These are phyloP conservation scores for Cremastinae sp. DNA, from an alignment of 2,888 invertebrate genomes.

Conservation along the genomic window DNA sequence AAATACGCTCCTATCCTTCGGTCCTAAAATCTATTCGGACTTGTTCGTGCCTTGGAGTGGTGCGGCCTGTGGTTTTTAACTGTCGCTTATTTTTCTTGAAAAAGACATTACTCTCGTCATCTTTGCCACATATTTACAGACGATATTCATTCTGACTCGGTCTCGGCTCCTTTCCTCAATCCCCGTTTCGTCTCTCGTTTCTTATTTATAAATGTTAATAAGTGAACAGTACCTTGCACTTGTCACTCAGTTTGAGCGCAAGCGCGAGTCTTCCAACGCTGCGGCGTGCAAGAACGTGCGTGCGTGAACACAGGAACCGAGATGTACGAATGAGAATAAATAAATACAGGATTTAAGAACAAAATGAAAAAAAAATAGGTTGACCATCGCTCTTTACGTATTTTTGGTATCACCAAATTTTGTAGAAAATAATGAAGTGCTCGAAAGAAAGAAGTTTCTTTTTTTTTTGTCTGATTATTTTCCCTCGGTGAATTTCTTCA, in stretches of 20 bases:
- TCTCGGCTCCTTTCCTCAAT: conserved; percentile 7
- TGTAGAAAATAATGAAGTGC: not conserved
- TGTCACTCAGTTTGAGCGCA: conserved; percentile 90
- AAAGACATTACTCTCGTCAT: not conserved
- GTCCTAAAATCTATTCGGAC: conserved; percentile 25
- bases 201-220: conserved; percentile 61
- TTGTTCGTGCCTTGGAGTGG: conserved; percentile 57
- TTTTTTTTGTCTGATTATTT: conserved; percentile 1
- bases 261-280: conserved; percentile 85
- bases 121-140: no score
- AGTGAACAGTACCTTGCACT: conserved; percentile 83
- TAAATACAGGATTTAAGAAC: conserved; percentile 1
- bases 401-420: not conserved
- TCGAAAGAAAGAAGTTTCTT: no score
- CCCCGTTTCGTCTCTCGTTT: conserved; percentile 8
- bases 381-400: conserved; percentile 50
- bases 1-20: no score
- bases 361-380: conserved; percentile 26
- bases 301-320: conserved; percentile 83
- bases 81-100: conserved; percentile 12
- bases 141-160: conserved; percentile 1
- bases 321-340: conserved; percentile 65
- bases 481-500: not conserved
- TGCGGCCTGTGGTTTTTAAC: conserved; percentile 45
- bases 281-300: conserved; percentile 79